Evolutionary conservation across 2,113 vertebrate genomes (phyloP).

Genomic region (Zosterops japonicus): DNA sequence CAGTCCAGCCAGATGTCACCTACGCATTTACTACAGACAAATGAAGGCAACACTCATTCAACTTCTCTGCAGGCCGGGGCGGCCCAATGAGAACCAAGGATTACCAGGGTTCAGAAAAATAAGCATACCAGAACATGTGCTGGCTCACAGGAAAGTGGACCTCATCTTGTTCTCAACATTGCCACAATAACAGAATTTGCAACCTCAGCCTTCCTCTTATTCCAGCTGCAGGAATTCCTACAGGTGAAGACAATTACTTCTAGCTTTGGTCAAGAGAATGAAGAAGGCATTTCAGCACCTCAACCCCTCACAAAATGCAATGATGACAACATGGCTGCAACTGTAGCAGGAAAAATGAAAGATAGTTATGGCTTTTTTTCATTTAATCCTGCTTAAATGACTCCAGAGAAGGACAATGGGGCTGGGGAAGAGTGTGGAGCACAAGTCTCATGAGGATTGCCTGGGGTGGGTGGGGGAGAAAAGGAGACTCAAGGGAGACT

Average conservation of each 20-base stretch:
- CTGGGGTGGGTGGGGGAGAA: not conserved
- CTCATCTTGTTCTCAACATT: not conserved
- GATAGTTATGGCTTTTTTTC: rapidly evolving
- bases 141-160: not conserved
- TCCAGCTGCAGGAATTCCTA: not conserved
- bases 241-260: not conserved
- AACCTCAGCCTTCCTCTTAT: not conserved
- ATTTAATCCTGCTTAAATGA: not conserved
- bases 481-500: not conserved
- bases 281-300: rapidly evolving
- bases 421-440: not conserved
- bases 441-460: not conserved
- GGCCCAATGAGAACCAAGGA: not conserved
- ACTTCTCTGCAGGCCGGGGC: not conserved
- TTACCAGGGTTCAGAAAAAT: not conserved
- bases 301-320: not conserved
- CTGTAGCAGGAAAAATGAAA: not conserved
- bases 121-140: not conserved
- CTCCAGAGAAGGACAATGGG: not conserved
- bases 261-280: not conserved
- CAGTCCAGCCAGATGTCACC: not conserved
- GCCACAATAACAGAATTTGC: not conserved
- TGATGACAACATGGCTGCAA: not conserved
- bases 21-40: not conserved
- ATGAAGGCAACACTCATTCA: not conserved